Evolutionary conservation across 2,797 vertebrate genomes (phyloP), one percentile per base, ranked within the genome.

Genomic region (Pipistrellus nathusii): DNA sequence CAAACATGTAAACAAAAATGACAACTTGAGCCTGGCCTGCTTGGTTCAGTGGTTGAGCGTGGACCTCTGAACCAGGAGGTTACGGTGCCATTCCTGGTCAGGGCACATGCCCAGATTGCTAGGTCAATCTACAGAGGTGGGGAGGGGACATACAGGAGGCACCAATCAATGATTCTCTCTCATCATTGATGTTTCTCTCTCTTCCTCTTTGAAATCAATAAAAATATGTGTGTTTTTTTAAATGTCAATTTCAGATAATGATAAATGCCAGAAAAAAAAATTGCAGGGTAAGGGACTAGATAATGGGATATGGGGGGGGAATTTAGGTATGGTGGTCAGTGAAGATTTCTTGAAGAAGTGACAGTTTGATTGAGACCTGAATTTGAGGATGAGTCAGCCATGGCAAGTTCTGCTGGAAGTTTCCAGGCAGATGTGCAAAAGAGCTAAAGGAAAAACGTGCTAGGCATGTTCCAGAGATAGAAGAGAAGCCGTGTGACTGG

Each of bases 391-490:
- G 91, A 89, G 51, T 92, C 59, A 73, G 46, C 46, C 25, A 6
- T 59, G 51, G 62, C n/a, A 80, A 86, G 27, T 93, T 59, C 64
- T 77, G 32, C 30, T 38, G 68, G 75, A 81, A 87, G n/a, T 94
- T 93, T 91, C 77, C 71, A 57, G 21, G 82, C n/a, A 93, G 32
- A 84, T 25, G 11, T 35, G 38, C 77, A 82, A 59, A 93, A 73
- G 55, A 84, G 5, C 55, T 91, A 57, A 91, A 88, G 78, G 35
- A 81, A 81, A 23, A 87, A 38, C 38, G n/a, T 44, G 10, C 4
- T 35, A 73, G 76, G 51, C 7, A 3, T n/a, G 11, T 80, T 48
- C 38, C 71, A 81, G 59, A 55, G 83, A 32, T 77, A 44, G 71
- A 77, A 46, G 86, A 64, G 21, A 85, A 46, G 12, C 35, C 1